A percentile compares a stretch with the other conserved stretches of the same genome.
Conservation (phyloP, 2,797 vertebrate species). For the Clarias fuscus region DNA sequence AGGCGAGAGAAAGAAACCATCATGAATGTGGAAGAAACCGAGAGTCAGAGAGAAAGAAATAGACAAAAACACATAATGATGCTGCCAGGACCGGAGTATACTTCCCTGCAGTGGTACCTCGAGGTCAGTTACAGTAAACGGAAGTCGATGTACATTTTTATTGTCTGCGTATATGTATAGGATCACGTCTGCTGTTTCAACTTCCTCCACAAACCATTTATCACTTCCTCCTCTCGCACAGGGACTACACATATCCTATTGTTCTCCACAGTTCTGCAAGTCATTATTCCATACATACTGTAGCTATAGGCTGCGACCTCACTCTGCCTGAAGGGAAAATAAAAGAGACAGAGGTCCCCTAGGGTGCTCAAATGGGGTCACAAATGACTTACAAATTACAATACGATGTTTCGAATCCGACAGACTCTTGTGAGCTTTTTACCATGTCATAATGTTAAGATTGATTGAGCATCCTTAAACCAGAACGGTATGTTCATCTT, state of each 20-base stretch:
- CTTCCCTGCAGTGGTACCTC: background rate
- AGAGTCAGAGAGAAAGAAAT: background rate
- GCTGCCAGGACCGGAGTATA: background rate
- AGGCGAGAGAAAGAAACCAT: conserved; percentile 9
- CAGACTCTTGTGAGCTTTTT: background rate
- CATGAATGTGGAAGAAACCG: background rate
- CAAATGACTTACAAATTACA: background rate
- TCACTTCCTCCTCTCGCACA: background rate
- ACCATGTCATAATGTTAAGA: background rate
- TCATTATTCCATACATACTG: background rate
- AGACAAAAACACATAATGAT: background rate
- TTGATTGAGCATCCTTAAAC: background rate
- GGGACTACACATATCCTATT: background rate
- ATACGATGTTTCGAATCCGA: background rate
- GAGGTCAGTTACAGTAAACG: background rate
- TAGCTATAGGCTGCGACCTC: background rate
- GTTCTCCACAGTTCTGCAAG: background rate
- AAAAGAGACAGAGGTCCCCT: background rate
- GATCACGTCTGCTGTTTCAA: background rate
- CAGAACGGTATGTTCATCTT: background rate
- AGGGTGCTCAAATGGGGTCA: background rate
- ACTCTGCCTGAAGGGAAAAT: background rate
- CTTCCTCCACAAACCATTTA: background rate
- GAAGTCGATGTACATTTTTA: background rate
- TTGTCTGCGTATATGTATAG: background rate